A percentile compares a stretch with the other conserved stretches of the same genome.
phyloP scores from a whole-genome alignment of 2,888 invertebrate genomes.

The Scaptodrosophila latifasciaeformis region DNA sequence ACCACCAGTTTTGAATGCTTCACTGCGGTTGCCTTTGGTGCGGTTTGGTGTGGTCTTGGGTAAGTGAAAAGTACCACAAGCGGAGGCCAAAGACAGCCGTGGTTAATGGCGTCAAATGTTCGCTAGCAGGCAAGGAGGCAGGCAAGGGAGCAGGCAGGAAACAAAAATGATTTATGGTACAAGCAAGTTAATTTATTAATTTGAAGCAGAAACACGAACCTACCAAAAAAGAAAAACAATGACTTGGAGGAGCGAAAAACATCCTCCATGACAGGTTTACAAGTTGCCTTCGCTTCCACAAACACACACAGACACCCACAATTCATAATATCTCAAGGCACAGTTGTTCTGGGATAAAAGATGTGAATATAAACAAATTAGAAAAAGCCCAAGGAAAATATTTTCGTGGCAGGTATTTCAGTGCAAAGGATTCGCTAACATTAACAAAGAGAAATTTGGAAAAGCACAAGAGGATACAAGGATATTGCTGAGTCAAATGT shows the following conservation, averaged over 20 bases:
- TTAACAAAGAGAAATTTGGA: no score
- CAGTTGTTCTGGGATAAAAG: no score
- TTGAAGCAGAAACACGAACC: slow-evolving; percentile 31
- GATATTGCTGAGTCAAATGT: no score
- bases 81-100: slow-evolving; percentile 46
- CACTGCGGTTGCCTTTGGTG: slow-evolving; percentile 24
- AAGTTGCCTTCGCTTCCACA: slow-evolving; percentile 39
- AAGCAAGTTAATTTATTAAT: slow-evolving; percentile 71
- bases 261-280: slow-evolving; percentile 43
- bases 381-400: no score
- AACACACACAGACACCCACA: no score
- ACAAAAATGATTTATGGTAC: slow-evolving; percentile 63
- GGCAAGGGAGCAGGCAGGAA: slow-evolving; percentile 48
- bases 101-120: slow-evolving; percentile 67
- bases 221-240: neutral
- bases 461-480: no score
- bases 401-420: no score
- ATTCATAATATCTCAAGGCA: no score
- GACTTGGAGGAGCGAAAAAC: slow-evolving; percentile 21
- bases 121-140: no score
- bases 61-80: slow-evolving; percentile 65
- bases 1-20: slow-evolving; percentile 28
- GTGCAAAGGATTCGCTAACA: no score
- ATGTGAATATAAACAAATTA: no score
- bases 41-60: slow-evolving; percentile 46